Base-by-base conservation (phyloP, 2,797 vertebrate genomes). In the Chiloscyllium punctatum region DNA sequence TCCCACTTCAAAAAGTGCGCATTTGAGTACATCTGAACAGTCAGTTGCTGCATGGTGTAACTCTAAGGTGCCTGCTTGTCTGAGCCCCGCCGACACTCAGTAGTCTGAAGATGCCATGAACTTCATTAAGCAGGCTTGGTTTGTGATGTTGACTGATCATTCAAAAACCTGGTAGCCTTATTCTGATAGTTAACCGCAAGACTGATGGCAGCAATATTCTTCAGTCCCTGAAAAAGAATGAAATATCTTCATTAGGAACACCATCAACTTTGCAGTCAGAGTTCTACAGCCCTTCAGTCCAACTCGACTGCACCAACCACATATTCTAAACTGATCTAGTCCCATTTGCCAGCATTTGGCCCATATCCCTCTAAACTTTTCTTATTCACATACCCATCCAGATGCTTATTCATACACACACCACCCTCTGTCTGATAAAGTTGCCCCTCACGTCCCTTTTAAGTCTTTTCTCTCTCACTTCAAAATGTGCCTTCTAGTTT, bases 171-270 rank as follows among this genome's bases (percentile, higher is more conserved):
- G 95, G 99, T 99, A 48, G 98, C 99, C 98, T 99, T 99, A 98
- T 99, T 99, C 68, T 99, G 98, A 96, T 99, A 99, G 98, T 98
- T 98, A 98, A 99, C 99, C 96, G 99, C 99, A 97, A 99, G 98
- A 97, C 99, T 99, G 98, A 99, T 99, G 97, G 99, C 99, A 96
- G 99, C 98, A 96, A 99, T 98, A 98, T 99, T 99, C 98, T 98
- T 99, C 97, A 99, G 98, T 96, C 98, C 99, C 99, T 99, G 96
- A 51, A 97, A 95, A 25, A 77, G 7, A 95, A 77, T 6, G 69
- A 74, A 51, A 72, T 71, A 74, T 9, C 21, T 77, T 53, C 71
- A 95, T 30, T 77, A n/a, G 72, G 48, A 53, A 53, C 15, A 2
- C 16, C 9, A 51, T 37, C 33, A 69, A 42, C n/a, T 27, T 23